These are phyloP conservation scores for Nibea albiflora DNA, from an alignment of 2,113 vertebrate genomes.

Conservation along the genomic window DNA sequence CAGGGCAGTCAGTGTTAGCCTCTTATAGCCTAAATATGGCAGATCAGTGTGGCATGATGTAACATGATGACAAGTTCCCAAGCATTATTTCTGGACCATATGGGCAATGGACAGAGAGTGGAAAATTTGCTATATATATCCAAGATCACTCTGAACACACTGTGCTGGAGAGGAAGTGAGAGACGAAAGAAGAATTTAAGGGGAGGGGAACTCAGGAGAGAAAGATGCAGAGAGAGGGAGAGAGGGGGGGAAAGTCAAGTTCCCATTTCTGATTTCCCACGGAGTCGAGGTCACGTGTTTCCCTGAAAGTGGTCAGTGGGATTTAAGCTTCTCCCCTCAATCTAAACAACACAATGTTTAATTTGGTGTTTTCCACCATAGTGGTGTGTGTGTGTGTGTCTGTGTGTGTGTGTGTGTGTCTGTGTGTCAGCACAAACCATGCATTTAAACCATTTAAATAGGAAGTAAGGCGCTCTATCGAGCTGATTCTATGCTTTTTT, in stretches of 20 bases:
- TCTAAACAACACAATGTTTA: slow-evolving; percentile 40
- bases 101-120: slow-evolving; percentile 13
- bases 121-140: slow-evolving; percentile 61
- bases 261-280: slow-evolving; percentile 73
- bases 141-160: slow-evolving; percentile 46
- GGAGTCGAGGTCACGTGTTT: slow-evolving; percentile 46
- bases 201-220: not conserved
- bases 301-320: slow-evolving; percentile 41
- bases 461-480: not conserved
- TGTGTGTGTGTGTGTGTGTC: not conserved
- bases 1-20: not conserved
- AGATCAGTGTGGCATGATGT: not conserved
- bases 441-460: not conserved
- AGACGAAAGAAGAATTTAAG: slow-evolving; percentile 50
- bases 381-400: not conserved
- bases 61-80: slow-evolving; percentile 36
- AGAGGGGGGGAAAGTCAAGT: slow-evolving; percentile 44
- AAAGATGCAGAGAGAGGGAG: slow-evolving; percentile 6
- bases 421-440: not conserved
- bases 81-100: slow-evolving; percentile 18
- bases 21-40: slow-evolving; percentile 3
- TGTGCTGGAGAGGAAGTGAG: slow-evolving; percentile 67
- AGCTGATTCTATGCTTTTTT: not conserved
- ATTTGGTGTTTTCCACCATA: slow-evolving; percentile 6
- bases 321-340: slow-evolving; percentile 9